Base-by-base conservation (phyloP, 2,797 vertebrate species). In the Falco columbarius region DNA sequence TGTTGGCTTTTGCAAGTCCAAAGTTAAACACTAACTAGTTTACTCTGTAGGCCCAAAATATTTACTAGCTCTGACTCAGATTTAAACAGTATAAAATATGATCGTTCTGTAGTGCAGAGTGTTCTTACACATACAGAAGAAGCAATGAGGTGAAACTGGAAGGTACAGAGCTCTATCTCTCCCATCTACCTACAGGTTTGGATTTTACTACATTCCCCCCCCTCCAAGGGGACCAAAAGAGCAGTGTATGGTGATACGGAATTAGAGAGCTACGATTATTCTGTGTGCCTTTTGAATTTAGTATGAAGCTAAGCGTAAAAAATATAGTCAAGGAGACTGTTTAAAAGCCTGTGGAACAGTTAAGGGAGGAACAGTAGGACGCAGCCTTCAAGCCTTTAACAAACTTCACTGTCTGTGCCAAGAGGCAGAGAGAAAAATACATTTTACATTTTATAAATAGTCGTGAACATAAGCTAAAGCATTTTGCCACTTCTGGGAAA, bases 401-500 rank as follows among this genome's bases (percentile, higher is more conserved):
- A 96, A 97, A 94, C 89, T 79, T 81, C 17, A 8, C 72, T 27
- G 55, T 6, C 81, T 42, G 75, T 90, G 93, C 96, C 95, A 95
- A 74, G 71, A 94, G 30, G 66, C 92, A 77, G 89, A 90, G 79
- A 92, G 81, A 92, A 96, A 97, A 96, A 96, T 83, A 96, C 81
- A 83, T 85, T 94, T 85, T 93, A 91, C 86, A 1, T 94, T 96
- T 97, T 95, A 97, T 97, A 97, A 97, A 96, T 81, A 97, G 94
- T 91, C 61, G 93, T 51, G 94, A 96, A 97, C 94, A 97, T 34
- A 92, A 96, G 95, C 95, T 96, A 59, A 93, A 97, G 90, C 95
- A 94, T 97, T 97, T 97, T 95, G 86, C 94, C 94, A 96, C 96
- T 96, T 97, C 92, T 94, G 95, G 94, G 96, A 97, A 96, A 97